A percentile compares a stretch with the other conserved stretches of the same genome.
These are phyloP conservation scores for Bilobella aurantiaca DNA, from an alignment of 1,140 invertebrate genomes.

Conservation along the genomic window DNA sequence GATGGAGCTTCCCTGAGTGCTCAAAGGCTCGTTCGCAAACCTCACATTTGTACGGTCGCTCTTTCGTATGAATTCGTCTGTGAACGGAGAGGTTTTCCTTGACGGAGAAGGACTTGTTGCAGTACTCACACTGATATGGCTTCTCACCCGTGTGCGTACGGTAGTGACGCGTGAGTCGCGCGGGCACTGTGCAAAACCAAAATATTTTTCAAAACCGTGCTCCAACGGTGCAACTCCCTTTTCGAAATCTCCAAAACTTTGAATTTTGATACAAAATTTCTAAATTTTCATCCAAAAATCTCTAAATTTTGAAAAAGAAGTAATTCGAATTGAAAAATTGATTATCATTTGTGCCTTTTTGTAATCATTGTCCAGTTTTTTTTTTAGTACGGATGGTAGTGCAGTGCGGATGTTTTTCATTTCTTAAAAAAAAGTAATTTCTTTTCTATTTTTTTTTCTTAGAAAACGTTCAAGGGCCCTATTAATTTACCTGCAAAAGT, in stretches of 20 bases:
- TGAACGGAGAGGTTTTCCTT: slow-evolving; percentile 87
- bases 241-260: too few relatives aligned
- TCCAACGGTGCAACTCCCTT: too few relatives aligned
- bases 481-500: slow-evolving; percentile 58
- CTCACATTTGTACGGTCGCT: slow-evolving; percentile 67
- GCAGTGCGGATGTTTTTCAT: too few relatives aligned
- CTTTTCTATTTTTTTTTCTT: too few relatives aligned
- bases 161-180: slow-evolving; percentile 80
- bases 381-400: too few relatives aligned
- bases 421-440: too few relatives aligned
- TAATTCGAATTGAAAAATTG: too few relatives aligned
- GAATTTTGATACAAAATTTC: too few relatives aligned
- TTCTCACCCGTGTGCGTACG: slow-evolving; percentile 78
- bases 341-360: too few relatives aligned
- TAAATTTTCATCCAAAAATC: too few relatives aligned
- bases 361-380: too few relatives aligned
- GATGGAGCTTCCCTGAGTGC: slow-evolving; percentile 79
- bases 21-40: slow-evolving; percentile 84
- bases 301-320: too few relatives aligned
- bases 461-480: not conserved
- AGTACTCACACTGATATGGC: slow-evolving; percentile 81
- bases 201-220: not conserved
- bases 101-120: slow-evolving; percentile 80
- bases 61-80: slow-evolving; percentile 78
- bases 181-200: slow-evolving; percentile 51